Conservation (phyloP, 2,888 invertebrate species). For the Eumacrocentrus americanus region DNA sequence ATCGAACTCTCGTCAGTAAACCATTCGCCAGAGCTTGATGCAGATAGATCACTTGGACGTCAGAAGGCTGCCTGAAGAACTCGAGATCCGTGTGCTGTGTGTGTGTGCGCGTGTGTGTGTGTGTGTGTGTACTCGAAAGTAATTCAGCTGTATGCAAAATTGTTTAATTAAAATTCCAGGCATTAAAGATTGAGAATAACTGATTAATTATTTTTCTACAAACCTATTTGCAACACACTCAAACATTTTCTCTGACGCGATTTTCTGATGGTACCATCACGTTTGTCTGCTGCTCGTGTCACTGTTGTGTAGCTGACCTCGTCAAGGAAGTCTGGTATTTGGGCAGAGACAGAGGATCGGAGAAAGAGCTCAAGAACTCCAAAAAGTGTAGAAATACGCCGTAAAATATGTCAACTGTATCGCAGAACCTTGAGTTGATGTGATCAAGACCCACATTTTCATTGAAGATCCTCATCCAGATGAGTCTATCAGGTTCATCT, state of each 20-base stretch:
- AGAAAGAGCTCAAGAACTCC: constrained; percentile 72
- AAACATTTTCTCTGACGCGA: constrained; percentile 64
- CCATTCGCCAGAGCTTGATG: constrained; percentile 80
- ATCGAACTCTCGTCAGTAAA: constrained; percentile 74
- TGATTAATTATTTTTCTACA: constrained; percentile 49
- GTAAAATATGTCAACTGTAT: constrained; percentile 94
- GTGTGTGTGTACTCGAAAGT: constrained; percentile 77
- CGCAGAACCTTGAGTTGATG: constrained; percentile 84
- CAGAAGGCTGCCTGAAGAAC: constrained; percentile 68
- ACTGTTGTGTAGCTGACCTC: constrained; percentile 50
- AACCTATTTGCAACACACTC: constrained; percentile 78
- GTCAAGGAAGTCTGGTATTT: constrained; percentile 44
- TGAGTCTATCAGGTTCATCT: constrained; percentile 65
- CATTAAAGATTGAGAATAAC: not conserved
- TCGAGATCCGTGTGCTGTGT: constrained; percentile 85
- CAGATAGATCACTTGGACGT: constrained; percentile 77
- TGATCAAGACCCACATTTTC: constrained; percentile 76
- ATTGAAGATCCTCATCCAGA: constrained; percentile 57
- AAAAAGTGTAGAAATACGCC: constrained; percentile 64
- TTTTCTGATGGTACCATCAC: constrained; percentile 71
- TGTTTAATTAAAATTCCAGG: no score
- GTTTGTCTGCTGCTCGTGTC: constrained; percentile 51
- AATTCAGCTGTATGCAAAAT: no score
- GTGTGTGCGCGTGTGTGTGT: no score
- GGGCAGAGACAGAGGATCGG: constrained; percentile 57